These are phyloP conservation scores for Crenuchus spilurus DNA, from an alignment of 2,797 vertebrate genomes.

Conservation along the genomic window DNA sequence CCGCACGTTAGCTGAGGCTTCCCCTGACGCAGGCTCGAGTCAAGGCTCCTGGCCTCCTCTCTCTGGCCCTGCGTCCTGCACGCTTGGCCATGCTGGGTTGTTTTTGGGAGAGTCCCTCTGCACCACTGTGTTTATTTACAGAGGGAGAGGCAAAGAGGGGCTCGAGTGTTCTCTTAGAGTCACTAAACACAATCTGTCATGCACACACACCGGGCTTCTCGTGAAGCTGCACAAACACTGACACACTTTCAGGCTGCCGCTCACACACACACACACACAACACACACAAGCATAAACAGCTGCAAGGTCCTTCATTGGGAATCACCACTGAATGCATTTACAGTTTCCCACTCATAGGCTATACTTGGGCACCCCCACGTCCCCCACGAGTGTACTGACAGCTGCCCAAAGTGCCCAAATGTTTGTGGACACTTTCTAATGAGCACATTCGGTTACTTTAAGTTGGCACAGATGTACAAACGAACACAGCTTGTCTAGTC, in stretches of 20 bases:
- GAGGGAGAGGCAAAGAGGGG: conserved; percentile 55
- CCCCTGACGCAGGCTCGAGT: conserved; percentile 17
- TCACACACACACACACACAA: too few species aligned
- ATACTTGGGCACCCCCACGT: too few species aligned
- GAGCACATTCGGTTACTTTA: too few species aligned
- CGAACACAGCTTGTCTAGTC: too few species aligned
- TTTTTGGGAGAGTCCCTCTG: conserved; percentile 54
- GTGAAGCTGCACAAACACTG: conserved; percentile 51
- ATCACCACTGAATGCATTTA: too few species aligned
- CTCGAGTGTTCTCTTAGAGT: conserved; percentile 59
- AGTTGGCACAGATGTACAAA: too few species aligned
- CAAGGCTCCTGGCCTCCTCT: background rate
- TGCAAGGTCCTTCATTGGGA: too few species aligned
- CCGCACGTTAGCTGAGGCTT: background rate
- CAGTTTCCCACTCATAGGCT: too few species aligned
- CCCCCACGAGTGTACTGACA: too few species aligned
- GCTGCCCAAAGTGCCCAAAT: too few species aligned
- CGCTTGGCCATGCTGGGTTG: conserved; percentile 35
- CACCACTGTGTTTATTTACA: conserved; percentile 69
- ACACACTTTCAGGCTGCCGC: conserved; percentile 46
- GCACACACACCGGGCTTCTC: conserved; percentile 45
- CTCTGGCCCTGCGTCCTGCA: conserved; percentile 11
- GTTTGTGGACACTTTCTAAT: too few species aligned
- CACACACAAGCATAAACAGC: too few species aligned
- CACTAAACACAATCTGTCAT: conserved; percentile 64